Base-by-base conservation (phyloP, 1,140 invertebrate species). In the Coenobita brevimanus region DNA sequence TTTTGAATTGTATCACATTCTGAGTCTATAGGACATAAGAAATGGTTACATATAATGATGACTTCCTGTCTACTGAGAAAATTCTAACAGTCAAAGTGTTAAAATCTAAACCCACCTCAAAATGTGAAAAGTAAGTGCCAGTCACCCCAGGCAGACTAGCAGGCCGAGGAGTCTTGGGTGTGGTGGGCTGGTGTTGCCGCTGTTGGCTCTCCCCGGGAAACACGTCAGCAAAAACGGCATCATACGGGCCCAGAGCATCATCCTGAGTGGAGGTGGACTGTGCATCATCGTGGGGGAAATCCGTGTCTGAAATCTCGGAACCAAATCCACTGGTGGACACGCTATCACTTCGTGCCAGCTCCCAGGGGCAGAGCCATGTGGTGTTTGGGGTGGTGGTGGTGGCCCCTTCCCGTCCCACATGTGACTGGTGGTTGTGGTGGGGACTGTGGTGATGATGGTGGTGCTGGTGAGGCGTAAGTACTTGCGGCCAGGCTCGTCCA, bases 291-390 rank as follows among this genome's bases (percentile, higher is more conserved):
- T 89, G 87, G 21, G 89, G 75, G 69, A 91, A 89, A 73, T 92
- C 92, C 57, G 90, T 89, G 78, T 92, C 92, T 10, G 92, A 92
- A 36, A 92, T 91, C 88, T 92, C 92, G 38, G 92, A 92, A 17
- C 92, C 92, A 41, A 92, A 89, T 4, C 92, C 92, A 89, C 91
- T 92, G 36, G 92, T 92, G 27, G 91, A 92, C n/a, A 92, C 91
- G 17, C 92, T 92, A 89, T 92, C 92, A 17, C 92, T 92, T 3
- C 92, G 89, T 24, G 90, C 90, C 67, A 91, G 91, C 69, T 91
- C 89, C 85, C 91, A 89, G 24, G 90, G 90, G 24, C 50, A 80
- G 21, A 82, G 38, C 82, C 76, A 84, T 21, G 84, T 75, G n/a
- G 75, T 83, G 67, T 50, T 50, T 50, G 46, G 17, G 6, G 46